phyloP scores from a whole-genome alignment of 2,113 vertebrate species.

The Sylvicapra grimmia region DNA sequence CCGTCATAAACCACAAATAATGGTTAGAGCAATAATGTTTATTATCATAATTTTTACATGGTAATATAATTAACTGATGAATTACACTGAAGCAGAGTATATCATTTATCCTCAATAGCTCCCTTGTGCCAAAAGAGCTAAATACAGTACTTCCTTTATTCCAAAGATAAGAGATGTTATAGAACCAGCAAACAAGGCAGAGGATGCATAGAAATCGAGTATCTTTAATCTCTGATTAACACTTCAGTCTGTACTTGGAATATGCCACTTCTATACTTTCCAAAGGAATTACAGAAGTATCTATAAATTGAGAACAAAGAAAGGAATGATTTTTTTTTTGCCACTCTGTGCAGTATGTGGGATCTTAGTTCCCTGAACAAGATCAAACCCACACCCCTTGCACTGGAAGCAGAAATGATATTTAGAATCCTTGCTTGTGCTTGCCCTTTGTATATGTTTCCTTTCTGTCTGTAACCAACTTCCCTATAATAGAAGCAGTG shows the following conservation, averaged over 20 bases:
- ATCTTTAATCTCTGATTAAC: neutral
- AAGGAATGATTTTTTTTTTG: neutral
- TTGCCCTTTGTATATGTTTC: neutral
- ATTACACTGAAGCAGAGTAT: neutral
- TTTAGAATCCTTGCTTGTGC: neutral
- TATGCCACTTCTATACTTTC: neutral
- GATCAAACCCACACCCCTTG: neutral
- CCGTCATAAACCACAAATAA: conserved; percentile 4
- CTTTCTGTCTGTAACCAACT: neutral
- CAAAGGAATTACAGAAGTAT: neutral
- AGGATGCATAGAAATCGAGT: neutral
- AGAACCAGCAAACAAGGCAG: neutral
- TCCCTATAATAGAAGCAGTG: neutral
- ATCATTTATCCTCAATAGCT: neutral
- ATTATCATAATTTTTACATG: conserved; percentile 18
- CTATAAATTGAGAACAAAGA: neutral
- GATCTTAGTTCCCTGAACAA: neutral
- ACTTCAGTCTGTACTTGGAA: neutral
- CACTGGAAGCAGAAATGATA: neutral
- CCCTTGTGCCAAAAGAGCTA: neutral
- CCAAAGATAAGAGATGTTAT: neutral
- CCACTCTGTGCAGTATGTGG: neutral
- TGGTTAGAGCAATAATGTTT: neutral
- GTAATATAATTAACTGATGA: neutral
- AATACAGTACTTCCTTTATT: neutral